Conservation (phyloP, 2,888 invertebrate genomes). For the Plebejus melissa region DNA sequence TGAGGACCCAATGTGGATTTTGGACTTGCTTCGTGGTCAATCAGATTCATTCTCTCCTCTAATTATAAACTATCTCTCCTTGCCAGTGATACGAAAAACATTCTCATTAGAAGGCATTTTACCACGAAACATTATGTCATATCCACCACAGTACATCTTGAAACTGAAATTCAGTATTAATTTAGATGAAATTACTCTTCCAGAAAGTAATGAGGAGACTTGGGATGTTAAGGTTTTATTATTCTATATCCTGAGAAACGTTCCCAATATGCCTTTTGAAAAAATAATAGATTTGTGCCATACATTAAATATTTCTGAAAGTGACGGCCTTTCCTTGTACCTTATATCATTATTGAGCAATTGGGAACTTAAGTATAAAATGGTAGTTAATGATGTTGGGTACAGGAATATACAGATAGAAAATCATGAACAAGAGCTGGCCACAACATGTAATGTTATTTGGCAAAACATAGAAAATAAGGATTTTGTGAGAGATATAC, state of each 20-base stretch:
- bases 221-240: constrained; percentile 70
- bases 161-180: constrained; percentile 68
- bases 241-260: constrained; percentile 63
- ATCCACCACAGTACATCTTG: constrained; percentile 62
- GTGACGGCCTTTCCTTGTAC: constrained; percentile 66
- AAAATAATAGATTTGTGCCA: constrained; percentile 58
- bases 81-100: constrained; percentile 51
- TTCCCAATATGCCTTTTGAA: constrained; percentile 55
- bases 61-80: constrained; percentile 52
- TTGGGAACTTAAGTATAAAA: constrained; percentile 67
- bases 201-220: constrained; percentile 69
- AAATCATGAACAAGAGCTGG: constrained; percentile 51
- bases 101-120: constrained; percentile 52
- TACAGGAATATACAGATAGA: constrained; percentile 52
- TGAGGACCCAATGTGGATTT: constrained; percentile 48
- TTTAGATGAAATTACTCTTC: constrained; percentile 61
- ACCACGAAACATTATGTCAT: constrained; percentile 51
- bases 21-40: constrained; percentile 58
- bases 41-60: constrained; percentile 54
- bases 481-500: constrained; percentile 60
- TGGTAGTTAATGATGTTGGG: constrained; percentile 53
- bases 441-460: constrained; percentile 55
- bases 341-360: constrained; percentile 60
- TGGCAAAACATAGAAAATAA: constrained; percentile 67
- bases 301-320: constrained; percentile 57